Base-by-base conservation (phyloP, 2,113 vertebrate species). In the Notothenia coriiceps region DNA sequence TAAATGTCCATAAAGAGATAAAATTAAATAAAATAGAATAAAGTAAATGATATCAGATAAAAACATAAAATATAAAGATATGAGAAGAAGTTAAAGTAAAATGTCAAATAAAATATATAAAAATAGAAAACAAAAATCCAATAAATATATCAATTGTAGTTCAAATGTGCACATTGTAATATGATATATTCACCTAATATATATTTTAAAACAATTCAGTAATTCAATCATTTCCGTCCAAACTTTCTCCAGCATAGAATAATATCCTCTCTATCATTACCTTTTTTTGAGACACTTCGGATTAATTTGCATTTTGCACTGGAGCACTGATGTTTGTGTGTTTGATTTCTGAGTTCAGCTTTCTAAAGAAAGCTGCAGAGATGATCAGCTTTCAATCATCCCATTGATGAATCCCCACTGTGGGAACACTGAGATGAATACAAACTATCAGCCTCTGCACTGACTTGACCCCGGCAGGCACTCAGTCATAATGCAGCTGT, bases 321-420 rank as follows among this genome's bases (percentile, higher is more conserved):
- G n/a, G n/a, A n/a, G n/a, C n/a, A n/a, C n/a, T 55, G 18, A 18
- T 29, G n/a, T 13, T 20, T 22, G 9, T 59, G 1, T 55, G 12
- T n/a, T 35, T 46, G 52, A 35, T 10, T 18, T 61, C 17, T n/a
- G 57, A 25, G 2, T 25, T 20, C 46, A 20, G 70, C 22, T 12
- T 61, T 43, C 11, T 35, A 13, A 22, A 64, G 51, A 22, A 57
- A 29, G 46, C 33, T 6, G 1, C 4, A 44, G 46, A 69, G 33
- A 77, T 77, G 46, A 61, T 62, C 17, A 62, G 35, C 60, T 62
- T 18, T 46, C 46, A 22, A 64, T 43, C 22, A 64, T 64, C 10
- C 57, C 25, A 18, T 46, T 55, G 40, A 59, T 60, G 59, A 29
- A 6, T 50, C 35, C 18, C 55, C 46, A 43, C 68, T 47, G 50